These are phyloP conservation scores for Mormyrops boulengeri DNA, from an alignment of 2,797 vertebrate genomes.

Conservation along the genomic window DNA sequence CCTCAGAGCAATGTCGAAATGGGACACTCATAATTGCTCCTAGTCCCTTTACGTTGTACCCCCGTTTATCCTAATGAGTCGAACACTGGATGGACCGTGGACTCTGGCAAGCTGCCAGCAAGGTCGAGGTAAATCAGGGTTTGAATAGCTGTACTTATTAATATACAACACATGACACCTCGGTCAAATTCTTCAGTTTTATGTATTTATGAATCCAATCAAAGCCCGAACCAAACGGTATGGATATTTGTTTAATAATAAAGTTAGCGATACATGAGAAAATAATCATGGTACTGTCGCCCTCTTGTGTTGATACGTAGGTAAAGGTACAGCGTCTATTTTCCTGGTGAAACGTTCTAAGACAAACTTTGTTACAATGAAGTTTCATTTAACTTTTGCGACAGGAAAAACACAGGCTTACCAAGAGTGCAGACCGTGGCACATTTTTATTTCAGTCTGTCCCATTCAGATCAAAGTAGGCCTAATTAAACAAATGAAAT, in stretches of 20 bases:
- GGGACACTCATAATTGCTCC: background rate
- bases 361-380: background rate
- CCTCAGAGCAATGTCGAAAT: background rate
- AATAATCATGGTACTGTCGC: background rate
- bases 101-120: background rate
- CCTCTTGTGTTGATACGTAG: background rate
- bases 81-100: background rate
- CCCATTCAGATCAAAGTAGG: background rate
- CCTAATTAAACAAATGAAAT: background rate
- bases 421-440: background rate
- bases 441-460: background rate
- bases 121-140: background rate
- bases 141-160: background rate
- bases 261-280: background rate
- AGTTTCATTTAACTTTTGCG: background rate
- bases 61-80: background rate
- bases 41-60: background rate
- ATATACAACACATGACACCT: background rate
- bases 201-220: background rate
- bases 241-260: background rate
- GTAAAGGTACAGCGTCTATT: background rate
- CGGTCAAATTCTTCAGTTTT: background rate
- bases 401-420: background rate
- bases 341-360: background rate
- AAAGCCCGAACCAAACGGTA: background rate